Conservation (phyloP, 2,113 vertebrate genomes). For the Ammodramus savannarum region DNA sequence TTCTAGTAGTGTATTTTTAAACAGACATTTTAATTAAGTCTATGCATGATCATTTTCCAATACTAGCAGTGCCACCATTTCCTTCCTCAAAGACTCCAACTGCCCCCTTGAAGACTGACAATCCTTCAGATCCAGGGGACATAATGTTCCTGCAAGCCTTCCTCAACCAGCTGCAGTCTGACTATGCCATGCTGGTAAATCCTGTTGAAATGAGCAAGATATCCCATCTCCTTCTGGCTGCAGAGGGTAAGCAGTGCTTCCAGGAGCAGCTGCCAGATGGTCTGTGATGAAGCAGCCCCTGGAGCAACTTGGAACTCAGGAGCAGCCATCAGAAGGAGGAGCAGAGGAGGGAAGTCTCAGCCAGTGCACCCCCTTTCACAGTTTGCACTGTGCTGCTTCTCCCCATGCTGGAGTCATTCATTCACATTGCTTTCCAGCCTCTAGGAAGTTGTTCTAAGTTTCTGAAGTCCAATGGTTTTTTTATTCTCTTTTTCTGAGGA, state of each 20-base stretch:
- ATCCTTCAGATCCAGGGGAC: neutral
- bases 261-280: neutral
- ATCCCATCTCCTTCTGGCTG: neutral
- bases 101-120: neutral
- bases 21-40: neutral
- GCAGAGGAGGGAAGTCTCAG: neutral
- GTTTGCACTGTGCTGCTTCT: neutral
- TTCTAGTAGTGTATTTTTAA: conserved; percentile 1
- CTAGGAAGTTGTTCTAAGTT: neutral
- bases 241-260: neutral
- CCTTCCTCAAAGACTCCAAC: neutral
- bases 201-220: neutral
- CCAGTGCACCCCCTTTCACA: neutral
- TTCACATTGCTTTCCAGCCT: neutral
- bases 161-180: neutral
- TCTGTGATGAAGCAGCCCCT: neutral
- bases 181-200: neutral
- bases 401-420: neutral
- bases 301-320: neutral
- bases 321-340: neutral
- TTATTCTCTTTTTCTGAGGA: neutral
- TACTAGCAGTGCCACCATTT: neutral
- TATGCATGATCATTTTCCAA: neutral
- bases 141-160: neutral
- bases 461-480: neutral